Evolutionary conservation across 2,797 vertebrate genomes (phyloP).

Genomic region (Lagorchestes hirsutus): DNA sequence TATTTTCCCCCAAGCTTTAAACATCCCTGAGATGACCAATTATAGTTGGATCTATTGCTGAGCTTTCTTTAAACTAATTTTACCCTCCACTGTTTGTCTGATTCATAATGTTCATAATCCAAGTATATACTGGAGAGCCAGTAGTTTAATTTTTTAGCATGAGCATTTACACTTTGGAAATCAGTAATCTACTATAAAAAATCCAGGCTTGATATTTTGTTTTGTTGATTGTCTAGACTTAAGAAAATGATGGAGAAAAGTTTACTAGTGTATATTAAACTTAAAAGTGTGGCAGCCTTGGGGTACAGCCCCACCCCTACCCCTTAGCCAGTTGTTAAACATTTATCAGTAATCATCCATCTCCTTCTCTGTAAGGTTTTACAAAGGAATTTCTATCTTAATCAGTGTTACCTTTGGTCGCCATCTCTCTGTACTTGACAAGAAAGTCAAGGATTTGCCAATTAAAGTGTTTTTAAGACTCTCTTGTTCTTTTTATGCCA

Average conservation of each 20-base stretch:
- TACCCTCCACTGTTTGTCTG: neutral
- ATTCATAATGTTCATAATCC: neutral
- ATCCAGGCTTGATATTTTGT: neutral
- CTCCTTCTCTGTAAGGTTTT: neutral
- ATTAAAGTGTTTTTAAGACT: neutral
- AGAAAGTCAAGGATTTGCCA: neutral
- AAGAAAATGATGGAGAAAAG: neutral
- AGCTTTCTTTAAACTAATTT: neutral
- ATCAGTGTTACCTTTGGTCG: neutral
- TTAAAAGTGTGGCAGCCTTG: neutral
- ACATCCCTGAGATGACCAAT: neutral
- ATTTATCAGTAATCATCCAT: neutral
- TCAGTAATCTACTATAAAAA: neutral
- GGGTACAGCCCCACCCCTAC: neutral
- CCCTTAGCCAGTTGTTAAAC: neutral
- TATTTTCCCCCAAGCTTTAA: neutral
- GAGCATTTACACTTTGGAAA: neutral
- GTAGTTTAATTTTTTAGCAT: neutral
- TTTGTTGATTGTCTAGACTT: neutral
- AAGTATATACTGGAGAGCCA: neutral
- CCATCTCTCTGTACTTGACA: neutral
- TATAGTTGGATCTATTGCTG: neutral
- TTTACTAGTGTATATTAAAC: neutral
- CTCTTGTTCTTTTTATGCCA: neutral
- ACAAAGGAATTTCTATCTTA: neutral